Evolutionary conservation across 2,888 invertebrate genomes (phyloP).

Genomic region (Rhogogaster chlorosoma): DNA sequence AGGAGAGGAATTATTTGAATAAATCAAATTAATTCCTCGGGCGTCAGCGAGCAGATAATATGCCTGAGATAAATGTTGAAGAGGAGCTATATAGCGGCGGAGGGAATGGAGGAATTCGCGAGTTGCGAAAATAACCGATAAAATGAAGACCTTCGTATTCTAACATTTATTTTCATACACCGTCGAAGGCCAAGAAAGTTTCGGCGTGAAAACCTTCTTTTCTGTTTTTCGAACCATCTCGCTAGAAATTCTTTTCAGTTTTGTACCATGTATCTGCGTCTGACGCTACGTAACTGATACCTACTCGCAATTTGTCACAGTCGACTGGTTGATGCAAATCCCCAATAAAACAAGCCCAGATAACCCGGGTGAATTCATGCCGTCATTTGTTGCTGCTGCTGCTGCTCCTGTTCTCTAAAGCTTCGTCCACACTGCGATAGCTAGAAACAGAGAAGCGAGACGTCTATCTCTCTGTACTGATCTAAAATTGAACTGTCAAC

Average conservation of each 20-base stretch:
- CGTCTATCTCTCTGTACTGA: slow-evolving; percentile 35
- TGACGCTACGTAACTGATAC: slow-evolving; percentile 26
- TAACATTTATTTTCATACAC: neutral
- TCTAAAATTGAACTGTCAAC: slow-evolving; percentile 54
- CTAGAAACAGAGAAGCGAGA: slow-evolving; percentile 12
- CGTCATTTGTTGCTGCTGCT: slow-evolving; percentile 7
- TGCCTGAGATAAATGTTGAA: slow-evolving; percentile 19
- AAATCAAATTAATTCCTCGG: slow-evolving; percentile 26
- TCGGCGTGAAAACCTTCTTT: neutral
- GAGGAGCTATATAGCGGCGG: neutral
- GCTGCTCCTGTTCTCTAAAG: slow-evolving; percentile 23
- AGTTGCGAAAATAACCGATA: neutral
- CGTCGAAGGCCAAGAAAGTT: neutral
- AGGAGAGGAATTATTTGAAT: slow-evolving; percentile 13
- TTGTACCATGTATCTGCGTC: neutral
- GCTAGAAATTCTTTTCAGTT: neutral
- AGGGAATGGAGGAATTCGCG: neutral
- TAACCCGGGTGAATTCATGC: slow-evolving; percentile 15
- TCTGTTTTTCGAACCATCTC: neutral
- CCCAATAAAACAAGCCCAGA: slow-evolving; percentile 40
- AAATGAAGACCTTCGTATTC: neutral
- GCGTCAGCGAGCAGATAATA: neutral
- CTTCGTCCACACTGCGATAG: slow-evolving; percentile 13
- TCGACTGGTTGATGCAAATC: slow-evolving; percentile 33
- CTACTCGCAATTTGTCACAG: slow-evolving; percentile 36